phyloP scores from a whole-genome alignment of 2,888 invertebrate genomes.

The Drosophila mulleri region DNA sequence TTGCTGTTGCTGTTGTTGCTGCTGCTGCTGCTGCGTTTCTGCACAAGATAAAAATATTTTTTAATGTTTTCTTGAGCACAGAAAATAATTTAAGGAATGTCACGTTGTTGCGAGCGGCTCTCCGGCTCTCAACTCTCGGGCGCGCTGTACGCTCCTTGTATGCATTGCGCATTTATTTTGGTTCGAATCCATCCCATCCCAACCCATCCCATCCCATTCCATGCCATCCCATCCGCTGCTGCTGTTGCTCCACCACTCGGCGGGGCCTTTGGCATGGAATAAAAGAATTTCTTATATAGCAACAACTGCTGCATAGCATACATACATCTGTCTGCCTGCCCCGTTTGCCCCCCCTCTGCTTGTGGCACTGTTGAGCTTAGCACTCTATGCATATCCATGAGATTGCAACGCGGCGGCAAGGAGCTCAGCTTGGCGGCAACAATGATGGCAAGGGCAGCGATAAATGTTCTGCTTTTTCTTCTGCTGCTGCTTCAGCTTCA shows the following conservation, averaged over 20 bases:
- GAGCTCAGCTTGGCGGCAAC: conserved; percentile 32
- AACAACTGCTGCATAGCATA: conserved; percentile 74
- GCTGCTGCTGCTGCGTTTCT: conserved; percentile 56
- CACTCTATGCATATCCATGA: conserved; percentile 71
- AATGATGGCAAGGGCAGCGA: conserved; percentile 53
- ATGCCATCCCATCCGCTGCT: neutral
- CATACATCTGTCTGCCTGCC: conserved; percentile 50
- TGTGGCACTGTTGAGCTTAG: conserved; percentile 6
- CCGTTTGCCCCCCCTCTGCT: neutral
- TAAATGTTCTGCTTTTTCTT: conserved; percentile 42
- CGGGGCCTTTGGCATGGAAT: conserved; percentile 61
- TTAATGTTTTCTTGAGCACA: conserved; percentile 81
- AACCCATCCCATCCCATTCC: neutral
- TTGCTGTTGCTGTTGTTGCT: conserved; percentile 47
- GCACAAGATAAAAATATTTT: conserved; percentile 78
- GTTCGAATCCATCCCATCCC: conserved; percentile 32
- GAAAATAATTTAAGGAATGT: conserved; percentile 79
- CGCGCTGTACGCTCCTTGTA: conserved; percentile 64
- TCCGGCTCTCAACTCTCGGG: conserved; percentile 35
- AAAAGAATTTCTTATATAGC: conserved; percentile 78
- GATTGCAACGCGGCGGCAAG: conserved; percentile 51
- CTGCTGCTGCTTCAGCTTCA: neutral
- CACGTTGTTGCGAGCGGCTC: conserved; percentile 71
- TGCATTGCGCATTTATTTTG: conserved; percentile 75
- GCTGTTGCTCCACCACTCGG: conserved; percentile 1